A percentile compares a stretch with the other conserved stretches of the same genome.
Conservation (phyloP, 2,888 invertebrate genomes). For the Tachina fera region DNA sequence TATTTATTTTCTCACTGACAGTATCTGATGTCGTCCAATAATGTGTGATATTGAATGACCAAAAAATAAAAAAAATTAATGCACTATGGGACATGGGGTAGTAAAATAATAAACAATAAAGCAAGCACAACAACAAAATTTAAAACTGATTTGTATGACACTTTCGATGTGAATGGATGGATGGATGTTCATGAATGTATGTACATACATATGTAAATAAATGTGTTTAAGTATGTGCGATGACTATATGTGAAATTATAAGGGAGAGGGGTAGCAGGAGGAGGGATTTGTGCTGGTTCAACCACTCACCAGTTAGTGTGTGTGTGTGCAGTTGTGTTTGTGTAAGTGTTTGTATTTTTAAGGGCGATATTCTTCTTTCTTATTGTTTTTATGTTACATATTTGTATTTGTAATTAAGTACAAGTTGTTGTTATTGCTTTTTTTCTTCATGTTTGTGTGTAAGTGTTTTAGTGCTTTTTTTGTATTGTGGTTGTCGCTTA, state of each 20-base stretch:
- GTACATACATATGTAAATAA: not conserved
- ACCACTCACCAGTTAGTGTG: slow-evolving; percentile 66
- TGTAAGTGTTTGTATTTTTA: slow-evolving; percentile 77
- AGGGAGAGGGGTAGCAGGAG: slow-evolving; percentile 16
- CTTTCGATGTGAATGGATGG: slow-evolving; percentile 44
- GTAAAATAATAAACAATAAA: slow-evolving; percentile 48
- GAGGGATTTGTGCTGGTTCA: slow-evolving; percentile 67
- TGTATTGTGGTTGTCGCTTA: slow-evolving; percentile 78
- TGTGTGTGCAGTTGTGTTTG: slow-evolving; percentile 64
- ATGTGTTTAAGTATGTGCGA: slow-evolving; percentile 64
- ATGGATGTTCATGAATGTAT: not conserved
- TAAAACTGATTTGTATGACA: slow-evolving; percentile 64
- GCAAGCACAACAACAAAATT: slow-evolving; percentile 40
- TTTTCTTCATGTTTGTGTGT: slow-evolving; percentile 15
- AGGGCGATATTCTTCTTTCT: slow-evolving; percentile 75
- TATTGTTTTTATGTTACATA: slow-evolving; percentile 69
- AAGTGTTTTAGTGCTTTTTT: slow-evolving; percentile 64
- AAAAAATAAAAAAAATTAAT: slow-evolving; percentile 71
- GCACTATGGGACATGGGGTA: slow-evolving; percentile 51
- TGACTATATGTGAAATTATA: slow-evolving; percentile 57
- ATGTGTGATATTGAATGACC: slow-evolving; percentile 80
- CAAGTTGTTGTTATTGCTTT: slow-evolving; percentile 45
- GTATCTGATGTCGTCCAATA: slow-evolving; percentile 80
- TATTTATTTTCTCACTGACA: slow-evolving; percentile 38
- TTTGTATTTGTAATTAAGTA: slow-evolving; percentile 68